Evolutionary conservation across 2,888 invertebrate genomes (phyloP).

Genomic region (Apodemia hepburni): DNA sequence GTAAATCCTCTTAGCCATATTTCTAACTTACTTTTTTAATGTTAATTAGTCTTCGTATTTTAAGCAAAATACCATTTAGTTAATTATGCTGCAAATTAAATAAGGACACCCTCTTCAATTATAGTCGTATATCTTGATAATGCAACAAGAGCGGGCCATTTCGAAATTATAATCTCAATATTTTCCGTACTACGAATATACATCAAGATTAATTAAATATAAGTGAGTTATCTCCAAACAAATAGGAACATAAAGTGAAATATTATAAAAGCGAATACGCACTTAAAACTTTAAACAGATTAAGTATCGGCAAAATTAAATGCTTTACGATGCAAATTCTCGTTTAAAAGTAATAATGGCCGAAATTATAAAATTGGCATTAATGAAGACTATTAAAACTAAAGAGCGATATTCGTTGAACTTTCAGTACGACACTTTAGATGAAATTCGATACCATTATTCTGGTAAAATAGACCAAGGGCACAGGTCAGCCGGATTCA

Average conservation of each 20-base stretch:
- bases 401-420: slow-evolving; percentile 18
- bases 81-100: slow-evolving; percentile 7
- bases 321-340: slow-evolving; percentile 6
- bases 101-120: slow-evolving; percentile 10
- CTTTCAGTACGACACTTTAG: slow-evolving; percentile 28
- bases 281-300: slow-evolving; percentile 6
- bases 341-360: neutral
- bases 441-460: slow-evolving; percentile 29
- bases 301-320: slow-evolving; percentile 5
- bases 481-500: slow-evolving; percentile 27
- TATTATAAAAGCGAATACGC: slow-evolving; percentile 1
- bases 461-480: slow-evolving; percentile 31
- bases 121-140: slow-evolving; percentile 7
- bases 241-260: neutral
- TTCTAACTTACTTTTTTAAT: neutral
- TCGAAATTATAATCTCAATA: neutral
- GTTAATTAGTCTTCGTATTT: neutral
- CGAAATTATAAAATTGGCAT: slow-evolving; percentile 1
- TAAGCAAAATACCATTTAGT: neutral
- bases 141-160: neutral
- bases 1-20: too few relatives aligned
- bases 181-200: slow-evolving; percentile 2
- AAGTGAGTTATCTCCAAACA: slow-evolving; percentile 11
- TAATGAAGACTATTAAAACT: slow-evolving; percentile 7
- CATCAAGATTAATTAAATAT: slow-evolving; percentile 9